These are phyloP conservation scores for Chloroceryle amazona DNA, from an alignment of 2,797 vertebrate species.

Conservation along the genomic window DNA sequence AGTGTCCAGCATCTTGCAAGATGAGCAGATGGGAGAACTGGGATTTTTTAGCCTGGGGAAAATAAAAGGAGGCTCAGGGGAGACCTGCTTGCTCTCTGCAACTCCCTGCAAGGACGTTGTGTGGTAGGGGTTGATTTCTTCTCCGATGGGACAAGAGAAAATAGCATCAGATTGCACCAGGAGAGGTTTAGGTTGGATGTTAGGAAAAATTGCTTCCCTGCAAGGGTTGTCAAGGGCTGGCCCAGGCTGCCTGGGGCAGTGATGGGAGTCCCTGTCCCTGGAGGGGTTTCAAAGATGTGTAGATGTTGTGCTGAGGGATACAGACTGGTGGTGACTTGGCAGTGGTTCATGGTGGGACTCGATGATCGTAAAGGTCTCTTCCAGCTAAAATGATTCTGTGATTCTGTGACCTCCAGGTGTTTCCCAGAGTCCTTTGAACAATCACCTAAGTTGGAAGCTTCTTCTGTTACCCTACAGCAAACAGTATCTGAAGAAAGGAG, in stretches of 20 bases:
- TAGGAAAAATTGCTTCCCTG: background rate
- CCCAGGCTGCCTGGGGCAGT: background rate
- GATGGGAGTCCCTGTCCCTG: background rate
- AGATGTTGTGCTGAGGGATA: background rate
- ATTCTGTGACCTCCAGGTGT: background rate
- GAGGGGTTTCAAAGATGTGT: background rate
- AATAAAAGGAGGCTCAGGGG: background rate
- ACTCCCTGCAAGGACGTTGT: background rate
- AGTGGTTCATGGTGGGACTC: background rate
- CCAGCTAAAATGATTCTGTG: background rate
- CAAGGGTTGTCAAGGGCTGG: background rate
- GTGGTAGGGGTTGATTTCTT: background rate
- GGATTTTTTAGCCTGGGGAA: background rate
- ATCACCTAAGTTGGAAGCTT: background rate
- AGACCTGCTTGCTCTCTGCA: background rate
- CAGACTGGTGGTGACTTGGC: background rate
- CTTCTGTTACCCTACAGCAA: background rate
- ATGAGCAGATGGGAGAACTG: background rate
- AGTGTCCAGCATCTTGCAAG: background rate
- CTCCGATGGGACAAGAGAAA: background rate
- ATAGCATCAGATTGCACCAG: background rate
- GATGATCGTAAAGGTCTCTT: background rate
- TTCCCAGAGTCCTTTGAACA: background rate
- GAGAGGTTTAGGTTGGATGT: background rate
- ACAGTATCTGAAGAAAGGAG: background rate